Evolutionary conservation across 2,113 vertebrate genomes (phyloP).

Genomic region (Hypanus sabinus): DNA sequence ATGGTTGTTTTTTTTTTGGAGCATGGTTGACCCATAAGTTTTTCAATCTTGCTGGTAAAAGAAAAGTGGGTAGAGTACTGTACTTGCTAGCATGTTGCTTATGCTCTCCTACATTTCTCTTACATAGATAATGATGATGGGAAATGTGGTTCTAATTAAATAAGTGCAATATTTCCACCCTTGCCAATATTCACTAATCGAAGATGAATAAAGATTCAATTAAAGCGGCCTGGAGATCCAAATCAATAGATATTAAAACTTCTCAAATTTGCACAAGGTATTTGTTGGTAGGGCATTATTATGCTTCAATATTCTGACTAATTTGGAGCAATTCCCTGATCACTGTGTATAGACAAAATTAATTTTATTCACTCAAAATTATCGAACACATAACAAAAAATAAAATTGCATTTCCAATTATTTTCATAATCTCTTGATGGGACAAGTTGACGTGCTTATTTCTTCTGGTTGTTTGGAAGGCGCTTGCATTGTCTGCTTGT

Average conservation of each 20-base stretch:
- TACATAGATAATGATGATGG: neutral
- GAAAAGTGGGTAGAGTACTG: neutral
- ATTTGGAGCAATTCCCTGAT: neutral
- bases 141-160: neutral
- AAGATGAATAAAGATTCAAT: conserved; percentile 30
- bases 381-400: neutral
- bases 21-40: neutral
- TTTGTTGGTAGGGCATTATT: neutral
- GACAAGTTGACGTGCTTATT: neutral
- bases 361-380: conserved; percentile 15
- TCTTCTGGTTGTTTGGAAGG: too few relatives aligned
- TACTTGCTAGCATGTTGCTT: neutral
- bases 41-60: neutral
- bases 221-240: neutral
- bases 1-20: neutral
- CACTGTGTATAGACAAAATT: neutral
- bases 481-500: too few relatives aligned
- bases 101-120: neutral
- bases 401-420: conserved; percentile 13
- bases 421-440: neutral
- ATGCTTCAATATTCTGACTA: neutral
- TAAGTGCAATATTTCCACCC: neutral
- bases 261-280: conserved; percentile 17
- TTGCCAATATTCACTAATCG: conserved; percentile 9
- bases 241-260: conserved; percentile 24